Evolutionary conservation across 2,888 invertebrate genomes (phyloP), one percentile per base, ranked within the genome.

Genomic region (Melipona beecheii): DNA sequence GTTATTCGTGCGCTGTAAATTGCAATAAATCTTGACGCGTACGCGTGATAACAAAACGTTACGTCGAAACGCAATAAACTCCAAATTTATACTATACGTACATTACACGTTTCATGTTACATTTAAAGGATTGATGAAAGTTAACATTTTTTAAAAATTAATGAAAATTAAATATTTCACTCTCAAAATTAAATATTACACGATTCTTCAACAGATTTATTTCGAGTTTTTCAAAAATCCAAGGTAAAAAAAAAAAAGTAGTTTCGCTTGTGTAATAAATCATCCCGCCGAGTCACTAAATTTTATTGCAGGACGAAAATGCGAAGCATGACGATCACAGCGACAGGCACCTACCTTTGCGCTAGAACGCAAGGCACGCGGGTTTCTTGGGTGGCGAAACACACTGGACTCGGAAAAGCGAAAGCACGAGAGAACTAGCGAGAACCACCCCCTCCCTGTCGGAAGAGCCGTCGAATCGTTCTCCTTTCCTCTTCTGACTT

Each of bases 381-480:
- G 82, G 91, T 90, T 90, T 88, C 87, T 91, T 89, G 91, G 87
- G 85, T 92, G 89, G 88, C 89, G 91, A 89, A 91, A 92, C 92
- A 91, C 91, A 92, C 92, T 91, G 88, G 91, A 92, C 91, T 92
- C 92, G 85, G 78, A 90, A 90, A 91, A 91, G 92, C 89, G 85
- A 92, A 92, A 91, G 91, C 90, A 88, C 88, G 85, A 87, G 89
- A 88, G 87, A 78, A 82, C 88, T 81, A 86, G 74, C 77, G 66
- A 65, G 76, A 79, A 87, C 75, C 83, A 87, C 82, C 83, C 86
- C 88, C 89, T 88, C 88, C 81, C 76, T 83, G 78, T 78, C 86
- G 83, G 84, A 82, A 73, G 81, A 84, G 52, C 54, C 78, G 71
- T 69, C 78, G 86, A 80, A 85, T 84, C 77, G 77, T 58, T 87